These are phyloP conservation scores for Oasisia sp. DNA, from an alignment of 2,888 invertebrate species.

Conservation along the genomic window DNA sequence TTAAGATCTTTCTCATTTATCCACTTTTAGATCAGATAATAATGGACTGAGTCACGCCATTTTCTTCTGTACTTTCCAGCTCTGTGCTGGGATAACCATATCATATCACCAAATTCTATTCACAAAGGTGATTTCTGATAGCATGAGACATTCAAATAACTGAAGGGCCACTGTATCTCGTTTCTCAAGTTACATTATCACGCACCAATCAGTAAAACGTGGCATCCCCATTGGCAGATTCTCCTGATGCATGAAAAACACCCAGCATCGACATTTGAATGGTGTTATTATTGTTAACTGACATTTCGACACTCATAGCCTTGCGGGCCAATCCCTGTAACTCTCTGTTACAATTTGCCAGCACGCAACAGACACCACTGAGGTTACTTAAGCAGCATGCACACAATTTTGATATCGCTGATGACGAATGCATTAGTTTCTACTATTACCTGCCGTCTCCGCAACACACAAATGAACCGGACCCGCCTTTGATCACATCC, in stretches of 20 bases:
- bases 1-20: neutral
- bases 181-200: neutral
- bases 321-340: neutral
- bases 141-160: neutral
- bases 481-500: neutral
- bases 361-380: neutral
- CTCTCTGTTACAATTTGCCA: neutral
- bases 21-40: neutral
- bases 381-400: neutral
- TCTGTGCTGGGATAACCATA: neutral
- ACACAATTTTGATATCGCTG: constrained; percentile 3
- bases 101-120: neutral
- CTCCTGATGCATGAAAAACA: neutral
- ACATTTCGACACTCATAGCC: neutral
- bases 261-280: neutral
- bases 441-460: neutral
- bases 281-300: constrained; percentile 1
- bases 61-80: neutral
- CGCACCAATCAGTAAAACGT: neutral
- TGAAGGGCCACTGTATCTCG: neutral
- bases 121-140: neutral
- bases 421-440: constrained; percentile 17
- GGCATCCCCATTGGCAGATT: neutral
- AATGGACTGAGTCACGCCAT: neutral
- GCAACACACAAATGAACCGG: neutral